phyloP scores from a whole-genome alignment of 2,797 vertebrate genomes.

The Naso thynnoides region DNA sequence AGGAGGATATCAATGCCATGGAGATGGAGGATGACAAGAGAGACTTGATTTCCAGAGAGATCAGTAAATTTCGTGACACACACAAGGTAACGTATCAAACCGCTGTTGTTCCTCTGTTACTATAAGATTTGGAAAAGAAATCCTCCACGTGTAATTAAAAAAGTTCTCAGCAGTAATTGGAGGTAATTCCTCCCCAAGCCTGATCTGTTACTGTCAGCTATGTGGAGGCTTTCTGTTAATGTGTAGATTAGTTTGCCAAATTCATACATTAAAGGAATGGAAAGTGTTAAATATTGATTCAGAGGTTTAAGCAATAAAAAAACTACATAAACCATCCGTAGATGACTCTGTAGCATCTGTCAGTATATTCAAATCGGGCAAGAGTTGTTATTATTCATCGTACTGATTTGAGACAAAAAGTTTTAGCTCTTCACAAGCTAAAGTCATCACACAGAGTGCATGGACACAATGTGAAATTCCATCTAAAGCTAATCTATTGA shows the following conservation, averaged over 20 bases:
- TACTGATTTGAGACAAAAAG: constrained; percentile 63
- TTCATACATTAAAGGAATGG: constrained; percentile 14
- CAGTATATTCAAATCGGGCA: constrained; percentile 41
- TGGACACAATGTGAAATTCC: constrained; percentile 97
- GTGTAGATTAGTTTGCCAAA: constrained; percentile 17
- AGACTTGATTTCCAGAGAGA: constrained; percentile 99
- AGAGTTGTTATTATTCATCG: constrained; percentile 30
- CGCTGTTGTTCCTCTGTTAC: constrained; percentile 45
- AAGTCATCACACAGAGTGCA: constrained; percentile 90
- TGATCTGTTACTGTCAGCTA: constrained; percentile 48
- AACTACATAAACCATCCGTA: constrained; percentile 25
- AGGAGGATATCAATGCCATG: constrained; percentile 99
- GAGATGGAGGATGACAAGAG: constrained; percentile 99
- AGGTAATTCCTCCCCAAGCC: constrained; percentile 34
- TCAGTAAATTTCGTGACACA: constrained; percentile 99
- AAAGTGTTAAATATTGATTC: constrained; percentile 30
- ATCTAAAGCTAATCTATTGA: constrained; percentile 99
- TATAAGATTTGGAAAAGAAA: constrained; percentile 64
- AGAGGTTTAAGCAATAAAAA: constrained; percentile 17
- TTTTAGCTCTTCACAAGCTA: constrained; percentile 60
- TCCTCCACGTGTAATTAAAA: constrained; percentile 48
- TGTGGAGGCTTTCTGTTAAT: constrained; percentile 30
- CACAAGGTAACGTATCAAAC: constrained; percentile 95
- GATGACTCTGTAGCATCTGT: constrained; percentile 29
- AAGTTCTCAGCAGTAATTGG: constrained; percentile 47